Evolutionary conservation across 2,888 invertebrate species (phyloP).

Genomic region (Mythimna loreyi): DNA sequence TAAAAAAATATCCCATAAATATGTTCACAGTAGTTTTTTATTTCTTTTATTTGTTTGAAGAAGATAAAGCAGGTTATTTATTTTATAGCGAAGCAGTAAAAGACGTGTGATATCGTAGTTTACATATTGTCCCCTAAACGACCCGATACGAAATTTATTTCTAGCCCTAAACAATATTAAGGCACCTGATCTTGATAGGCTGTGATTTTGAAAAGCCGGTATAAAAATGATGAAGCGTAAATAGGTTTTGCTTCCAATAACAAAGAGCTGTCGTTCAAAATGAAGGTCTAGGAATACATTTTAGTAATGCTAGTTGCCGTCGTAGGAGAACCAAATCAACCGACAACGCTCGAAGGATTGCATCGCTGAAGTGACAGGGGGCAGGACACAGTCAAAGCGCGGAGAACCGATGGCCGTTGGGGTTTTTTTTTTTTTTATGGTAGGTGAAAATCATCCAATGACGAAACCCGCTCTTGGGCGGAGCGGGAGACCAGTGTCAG

Average conservation of each 20-base stretch:
- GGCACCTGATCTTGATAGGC: conserved; percentile 50
- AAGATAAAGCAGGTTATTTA: conserved; percentile 77
- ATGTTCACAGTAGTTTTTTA: conserved; percentile 37
- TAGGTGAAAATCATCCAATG: no score
- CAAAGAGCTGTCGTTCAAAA: not conserved
- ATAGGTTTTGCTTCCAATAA: conserved; percentile 39
- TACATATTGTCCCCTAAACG: conserved; percentile 68
- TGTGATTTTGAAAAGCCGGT: conserved; percentile 51
- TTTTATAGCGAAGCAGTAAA: conserved; percentile 76
- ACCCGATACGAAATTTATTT: conserved; percentile 56
- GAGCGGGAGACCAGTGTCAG: no score
- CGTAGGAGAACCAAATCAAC: no score
- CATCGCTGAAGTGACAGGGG: no score
- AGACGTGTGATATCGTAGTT: conserved; percentile 71
- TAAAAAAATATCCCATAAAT: conserved; percentile 40
- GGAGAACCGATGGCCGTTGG: no score
- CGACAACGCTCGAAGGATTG: no score
- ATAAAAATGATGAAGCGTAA: conserved; percentile 57
- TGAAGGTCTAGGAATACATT: not conserved
- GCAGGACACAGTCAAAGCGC: no score
- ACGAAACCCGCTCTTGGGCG: no score
- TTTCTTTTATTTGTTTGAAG: conserved; percentile 34
- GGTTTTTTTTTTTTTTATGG: no score
- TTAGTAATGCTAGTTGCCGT: no score
- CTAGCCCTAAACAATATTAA: conserved; percentile 53